Percentiles rank a stretch among this genome's conserved stretches.
These are phyloP conservation scores for Phocoena sinus DNA, from an alignment of 2,113 vertebrate genomes.

Conservation along the genomic window DNA sequence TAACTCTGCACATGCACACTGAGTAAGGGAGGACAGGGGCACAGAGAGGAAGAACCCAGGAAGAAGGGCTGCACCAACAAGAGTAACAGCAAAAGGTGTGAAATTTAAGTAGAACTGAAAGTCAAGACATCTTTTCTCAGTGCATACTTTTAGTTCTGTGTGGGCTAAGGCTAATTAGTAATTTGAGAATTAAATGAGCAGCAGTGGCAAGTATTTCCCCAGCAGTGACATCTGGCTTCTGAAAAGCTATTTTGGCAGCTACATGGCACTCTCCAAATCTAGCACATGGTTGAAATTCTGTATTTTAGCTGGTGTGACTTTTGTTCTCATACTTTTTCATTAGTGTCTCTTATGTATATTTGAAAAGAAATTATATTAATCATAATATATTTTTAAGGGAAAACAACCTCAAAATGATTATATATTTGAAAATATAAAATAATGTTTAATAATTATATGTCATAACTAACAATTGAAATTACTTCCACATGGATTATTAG, in stretches of 20 bases:
- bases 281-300: neutral
- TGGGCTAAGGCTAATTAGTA: neutral
- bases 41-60: neutral
- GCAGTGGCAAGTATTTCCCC: neutral
- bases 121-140: neutral
- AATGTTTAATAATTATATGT: neutral
- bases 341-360: neutral
- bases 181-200: neutral
- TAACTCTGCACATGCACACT: neutral
- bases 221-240: neutral
- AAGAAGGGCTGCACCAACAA: neutral
- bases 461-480: neutral
- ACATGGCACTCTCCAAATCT: neutral
- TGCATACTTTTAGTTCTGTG: neutral
- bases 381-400: neutral
- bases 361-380: neutral
- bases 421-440: neutral
- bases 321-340: neutral
- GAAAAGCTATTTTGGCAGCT: neutral
- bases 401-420: neutral
- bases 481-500: neutral
- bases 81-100: neutral
- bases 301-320: neutral
- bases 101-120: neutral
- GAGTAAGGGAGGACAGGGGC: neutral